Evolutionary conservation across 2,888 invertebrate genomes (phyloP).

Genomic region (Aleiodes leptofemur): DNA sequence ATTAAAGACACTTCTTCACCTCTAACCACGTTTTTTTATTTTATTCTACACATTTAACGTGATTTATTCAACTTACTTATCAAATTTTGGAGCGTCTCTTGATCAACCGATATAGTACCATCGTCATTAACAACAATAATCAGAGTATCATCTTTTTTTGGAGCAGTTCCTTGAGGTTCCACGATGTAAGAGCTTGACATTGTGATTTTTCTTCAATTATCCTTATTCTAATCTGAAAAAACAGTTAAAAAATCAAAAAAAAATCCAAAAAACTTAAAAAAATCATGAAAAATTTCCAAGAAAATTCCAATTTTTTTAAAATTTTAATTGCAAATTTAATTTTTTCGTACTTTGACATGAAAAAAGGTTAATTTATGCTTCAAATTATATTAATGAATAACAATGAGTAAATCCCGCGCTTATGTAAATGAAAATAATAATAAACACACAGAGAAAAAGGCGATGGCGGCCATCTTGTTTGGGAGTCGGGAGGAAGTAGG

Average conservation of each 20-base stretch:
- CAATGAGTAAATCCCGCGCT: slow-evolving; percentile 28
- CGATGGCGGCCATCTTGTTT: slow-evolving; percentile 67
- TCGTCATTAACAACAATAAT: slow-evolving; percentile 92
- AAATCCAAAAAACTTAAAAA: background rate
- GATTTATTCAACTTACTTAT: slow-evolving; percentile 81
- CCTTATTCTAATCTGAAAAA: slow-evolving; percentile 36
- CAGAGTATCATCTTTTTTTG: slow-evolving; percentile 81
- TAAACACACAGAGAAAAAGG: slow-evolving; percentile 63
- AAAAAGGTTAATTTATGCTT: background rate
- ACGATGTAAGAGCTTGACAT: slow-evolving; percentile 73
- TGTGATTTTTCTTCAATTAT: slow-evolving; percentile 44
- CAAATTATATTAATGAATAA: background rate
- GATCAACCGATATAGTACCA: slow-evolving; percentile 89
- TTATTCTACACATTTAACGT: background rate
- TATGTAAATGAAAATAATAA: slow-evolving; percentile 48
- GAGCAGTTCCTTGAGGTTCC: slow-evolving; percentile 66
- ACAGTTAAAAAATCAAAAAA: background rate
- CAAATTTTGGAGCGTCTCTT: slow-evolving; percentile 86
- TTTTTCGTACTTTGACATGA: background rate
- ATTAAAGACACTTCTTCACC: too few relatives aligned
- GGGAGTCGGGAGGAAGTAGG: slow-evolving; percentile 46
- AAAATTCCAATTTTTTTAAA: background rate
- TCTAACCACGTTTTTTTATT: too few relatives aligned
- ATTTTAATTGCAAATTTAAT: background rate
- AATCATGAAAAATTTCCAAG: background rate